phyloP scores from a whole-genome alignment of 2,797 vertebrate species.

The Muscicapa comitata region DNA sequence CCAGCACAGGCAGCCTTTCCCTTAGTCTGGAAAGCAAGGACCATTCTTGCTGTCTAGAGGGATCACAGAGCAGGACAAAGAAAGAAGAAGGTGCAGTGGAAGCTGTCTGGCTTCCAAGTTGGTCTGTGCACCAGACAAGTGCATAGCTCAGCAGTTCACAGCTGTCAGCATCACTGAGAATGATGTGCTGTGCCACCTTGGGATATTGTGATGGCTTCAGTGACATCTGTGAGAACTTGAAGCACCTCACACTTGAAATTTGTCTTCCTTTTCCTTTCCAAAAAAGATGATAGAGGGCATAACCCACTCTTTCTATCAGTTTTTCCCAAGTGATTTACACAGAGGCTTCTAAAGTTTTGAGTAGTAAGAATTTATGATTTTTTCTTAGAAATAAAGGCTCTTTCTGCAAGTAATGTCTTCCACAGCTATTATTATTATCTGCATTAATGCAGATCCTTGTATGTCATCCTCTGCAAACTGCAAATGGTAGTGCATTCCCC shows the following conservation, averaged over 20 bases:
- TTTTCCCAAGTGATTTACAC: neutral
- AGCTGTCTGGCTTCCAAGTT: neutral
- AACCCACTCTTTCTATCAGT: neutral
- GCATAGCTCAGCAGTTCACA: neutral
- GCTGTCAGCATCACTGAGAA: neutral
- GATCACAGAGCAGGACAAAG: neutral
- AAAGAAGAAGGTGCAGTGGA: neutral
- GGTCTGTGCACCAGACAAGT: neutral
- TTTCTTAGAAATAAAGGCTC: neutral
- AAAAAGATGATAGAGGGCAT: neutral
- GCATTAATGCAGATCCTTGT: neutral
- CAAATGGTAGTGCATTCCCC: neutral
- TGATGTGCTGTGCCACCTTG: rapidly evolving
- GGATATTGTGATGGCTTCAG: neutral
- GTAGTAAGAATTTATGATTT: neutral
- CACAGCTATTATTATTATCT: neutral
- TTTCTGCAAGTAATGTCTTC: neutral
- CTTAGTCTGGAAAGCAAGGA: neutral
- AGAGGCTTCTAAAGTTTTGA: neutral
- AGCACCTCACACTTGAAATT: neutral
- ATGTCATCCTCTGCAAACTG: neutral
- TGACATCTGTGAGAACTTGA: neutral
- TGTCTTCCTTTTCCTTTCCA: neutral
- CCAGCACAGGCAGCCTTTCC: neutral
- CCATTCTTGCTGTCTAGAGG: neutral